Evolutionary conservation across 37 sponge, comb jelly and placozoan species (phyloP).

Genomic region (Halisarca cf. caerulea): DNA sequence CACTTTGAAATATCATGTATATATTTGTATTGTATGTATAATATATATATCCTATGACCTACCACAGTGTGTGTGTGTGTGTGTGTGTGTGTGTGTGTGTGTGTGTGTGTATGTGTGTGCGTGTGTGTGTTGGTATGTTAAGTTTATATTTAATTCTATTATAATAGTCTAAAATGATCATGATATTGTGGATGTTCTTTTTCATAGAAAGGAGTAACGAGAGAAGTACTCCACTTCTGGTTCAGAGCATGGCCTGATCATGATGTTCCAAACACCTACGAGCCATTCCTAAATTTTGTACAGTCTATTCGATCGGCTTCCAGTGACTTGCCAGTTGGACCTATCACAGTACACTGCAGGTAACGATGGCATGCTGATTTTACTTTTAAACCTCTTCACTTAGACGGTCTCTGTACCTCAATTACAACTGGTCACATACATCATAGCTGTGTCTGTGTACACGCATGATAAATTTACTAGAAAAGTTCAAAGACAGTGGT

Average conservation of each 20-base stretch:
- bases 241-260: slow-evolving; percentile 92
- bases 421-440: neutral
- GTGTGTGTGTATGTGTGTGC: too few relatives aligned
- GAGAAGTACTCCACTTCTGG: slow-evolving; percentile 85
- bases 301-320: slow-evolving; percentile 5
- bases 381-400: neutral
- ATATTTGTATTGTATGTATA: too few relatives aligned
- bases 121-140: too few relatives aligned
- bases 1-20: too few relatives aligned
- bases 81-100: slow-evolving; percentile 12
- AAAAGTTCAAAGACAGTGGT: too few relatives aligned
- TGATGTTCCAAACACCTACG: slow-evolving; percentile 69
- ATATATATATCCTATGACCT: too few relatives aligned
- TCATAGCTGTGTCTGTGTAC: too few relatives aligned
- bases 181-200: neutral
- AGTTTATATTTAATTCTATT: too few relatives aligned
- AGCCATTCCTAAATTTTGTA: slow-evolving; percentile 63
- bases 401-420: neutral
- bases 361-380: slow-evolving; percentile 11
- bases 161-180: neutral
- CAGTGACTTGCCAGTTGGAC: slow-evolving; percentile 38
- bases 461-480: too few relatives aligned
- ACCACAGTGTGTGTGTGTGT: neutral
- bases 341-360: slow-evolving; percentile 90
- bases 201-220: slow-evolving; percentile 62